A percentile compares a stretch with the other conserved stretches of the same genome.
Evolutionary conservation across 2,888 invertebrate species (phyloP).

Genomic region (Cordilura impudica): DNA sequence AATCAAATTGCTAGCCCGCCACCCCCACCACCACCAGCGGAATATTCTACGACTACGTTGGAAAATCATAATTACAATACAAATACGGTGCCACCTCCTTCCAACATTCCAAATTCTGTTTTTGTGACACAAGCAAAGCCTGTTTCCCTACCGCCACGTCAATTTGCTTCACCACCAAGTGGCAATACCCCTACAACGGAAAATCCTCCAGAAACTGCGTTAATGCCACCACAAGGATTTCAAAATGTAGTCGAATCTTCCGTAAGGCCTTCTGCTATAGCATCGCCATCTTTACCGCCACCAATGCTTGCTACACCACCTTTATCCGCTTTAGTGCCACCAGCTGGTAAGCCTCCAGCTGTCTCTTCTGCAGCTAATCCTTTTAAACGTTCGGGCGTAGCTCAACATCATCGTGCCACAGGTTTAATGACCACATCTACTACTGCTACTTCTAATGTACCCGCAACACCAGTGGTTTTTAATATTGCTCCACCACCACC

Average conservation of each 20-base stretch:
- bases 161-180: constrained; percentile 69
- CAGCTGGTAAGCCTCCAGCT: constrained; percentile 35
- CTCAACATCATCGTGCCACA: constrained; percentile 71
- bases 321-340: constrained; percentile 24
- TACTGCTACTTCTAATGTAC: constrained; percentile 69
- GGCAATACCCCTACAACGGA: constrained; percentile 60
- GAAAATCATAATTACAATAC: constrained; percentile 64
- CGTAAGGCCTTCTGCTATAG: constrained; percentile 37
- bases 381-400: constrained; percentile 73
- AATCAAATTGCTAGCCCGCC: constrained; percentile 8
- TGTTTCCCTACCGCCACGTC: constrained; percentile 68
- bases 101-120: constrained; percentile 69
- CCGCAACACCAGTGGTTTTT: constrained; percentile 36
- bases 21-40: constrained; percentile 56
- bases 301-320: constrained; percentile 26
- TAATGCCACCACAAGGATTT: constrained; percentile 64
- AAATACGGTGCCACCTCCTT: constrained; percentile 13
- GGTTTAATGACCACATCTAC: constrained; percentile 78
- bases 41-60: constrained; percentile 51
- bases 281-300: constrained; percentile 30
- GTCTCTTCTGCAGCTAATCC: constrained; percentile 68
- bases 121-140: constrained; percentile 72
- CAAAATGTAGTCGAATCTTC: constrained; percentile 55
- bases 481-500: constrained; percentile 68
- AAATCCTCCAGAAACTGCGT: constrained; percentile 48